phyloP scores from a whole-genome alignment of 2,797 vertebrate genomes.

The Gouania willdenowi region DNA sequence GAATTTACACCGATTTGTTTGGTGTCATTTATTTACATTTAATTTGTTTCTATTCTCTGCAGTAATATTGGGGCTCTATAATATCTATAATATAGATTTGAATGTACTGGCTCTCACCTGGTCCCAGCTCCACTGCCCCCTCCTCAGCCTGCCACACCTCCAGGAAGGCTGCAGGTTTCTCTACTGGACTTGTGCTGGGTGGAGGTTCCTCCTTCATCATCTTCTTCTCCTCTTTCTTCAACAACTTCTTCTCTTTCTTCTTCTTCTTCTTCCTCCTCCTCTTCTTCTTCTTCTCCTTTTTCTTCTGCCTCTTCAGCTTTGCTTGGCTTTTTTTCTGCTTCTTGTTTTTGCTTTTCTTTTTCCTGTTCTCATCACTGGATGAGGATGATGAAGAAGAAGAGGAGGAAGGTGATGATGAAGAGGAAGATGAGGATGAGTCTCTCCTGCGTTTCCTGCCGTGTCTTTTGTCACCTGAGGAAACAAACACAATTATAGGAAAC shows the following conservation, averaged over 20 bases:
- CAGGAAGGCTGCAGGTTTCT: slow-evolving; percentile 65
- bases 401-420: slow-evolving; percentile 40
- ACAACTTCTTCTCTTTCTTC: slow-evolving; percentile 56
- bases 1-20: too few species aligned
- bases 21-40: too few species aligned
- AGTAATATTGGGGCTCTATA: too few species aligned
- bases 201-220: slow-evolving; percentile 39
- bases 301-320: slow-evolving; percentile 63
- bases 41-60: too few species aligned
- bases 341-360: slow-evolving; percentile 73
- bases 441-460: slow-evolving; percentile 70
- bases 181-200: slow-evolving; percentile 9
- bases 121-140: slow-evolving; percentile 73
- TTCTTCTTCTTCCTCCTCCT: slow-evolving; percentile 64
- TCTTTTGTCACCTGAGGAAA: slow-evolving; percentile 70
- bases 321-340: slow-evolving; percentile 69
- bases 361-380: slow-evolving; percentile 69
- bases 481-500: too few species aligned
- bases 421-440: slow-evolving; percentile 71
- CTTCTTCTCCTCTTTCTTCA: slow-evolving; percentile 47
- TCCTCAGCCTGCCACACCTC: slow-evolving; percentile 86
- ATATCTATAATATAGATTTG: too few species aligned
- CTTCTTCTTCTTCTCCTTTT: slow-evolving; percentile 72
- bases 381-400: slow-evolving; percentile 74
- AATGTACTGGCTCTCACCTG: slow-evolving; percentile 83